phyloP scores from a whole-genome alignment of 92 coral and sea anemone species.

The Meandrina meandrites region DNA sequence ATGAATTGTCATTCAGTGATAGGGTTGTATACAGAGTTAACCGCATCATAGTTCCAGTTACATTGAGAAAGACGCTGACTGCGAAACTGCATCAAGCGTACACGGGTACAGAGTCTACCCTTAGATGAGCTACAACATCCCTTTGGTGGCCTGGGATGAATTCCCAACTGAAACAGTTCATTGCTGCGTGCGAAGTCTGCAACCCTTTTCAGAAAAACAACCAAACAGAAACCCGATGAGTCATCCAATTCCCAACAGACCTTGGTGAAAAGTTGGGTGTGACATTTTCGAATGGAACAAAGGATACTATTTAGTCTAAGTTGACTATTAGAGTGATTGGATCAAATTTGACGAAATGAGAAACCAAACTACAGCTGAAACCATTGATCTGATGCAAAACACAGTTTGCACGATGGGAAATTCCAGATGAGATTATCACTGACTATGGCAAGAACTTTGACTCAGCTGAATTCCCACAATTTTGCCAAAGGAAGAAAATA shows the following conservation, averaged over 20 bases:
- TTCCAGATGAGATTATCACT: conserved; percentile 47
- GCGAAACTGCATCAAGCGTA: conserved; percentile 40
- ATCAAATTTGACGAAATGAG: no score
- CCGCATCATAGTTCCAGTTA: conserved; percentile 42
- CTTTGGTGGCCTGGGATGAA: no score
- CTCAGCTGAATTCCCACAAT: not conserved
- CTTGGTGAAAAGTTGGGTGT: no score
- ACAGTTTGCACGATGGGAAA: conserved; percentile 50
- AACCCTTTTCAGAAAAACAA: conserved; percentile 14
- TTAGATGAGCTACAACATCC: conserved; percentile 28
- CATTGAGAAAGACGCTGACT: no score
- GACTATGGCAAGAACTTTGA: conserved; percentile 39
- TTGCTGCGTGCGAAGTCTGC: no score
- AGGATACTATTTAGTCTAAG: no score
- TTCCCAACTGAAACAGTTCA: no score
- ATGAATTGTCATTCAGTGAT: conserved; percentile 17
- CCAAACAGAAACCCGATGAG: conserved; percentile 44
- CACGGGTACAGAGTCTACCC: conserved; percentile 36
- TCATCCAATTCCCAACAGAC: no score
- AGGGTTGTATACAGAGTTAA: conserved; percentile 40
- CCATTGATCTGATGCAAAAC: no score
- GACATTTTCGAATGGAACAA: no score
- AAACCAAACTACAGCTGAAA: no score
- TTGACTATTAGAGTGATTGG: no score
- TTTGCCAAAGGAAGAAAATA: conserved; percentile 22